A percentile compares a stretch with the other conserved stretches of the same genome.
phyloP scores from a whole-genome alignment of 2,888 invertebrate species.

The Trimorus sp. region DNA sequence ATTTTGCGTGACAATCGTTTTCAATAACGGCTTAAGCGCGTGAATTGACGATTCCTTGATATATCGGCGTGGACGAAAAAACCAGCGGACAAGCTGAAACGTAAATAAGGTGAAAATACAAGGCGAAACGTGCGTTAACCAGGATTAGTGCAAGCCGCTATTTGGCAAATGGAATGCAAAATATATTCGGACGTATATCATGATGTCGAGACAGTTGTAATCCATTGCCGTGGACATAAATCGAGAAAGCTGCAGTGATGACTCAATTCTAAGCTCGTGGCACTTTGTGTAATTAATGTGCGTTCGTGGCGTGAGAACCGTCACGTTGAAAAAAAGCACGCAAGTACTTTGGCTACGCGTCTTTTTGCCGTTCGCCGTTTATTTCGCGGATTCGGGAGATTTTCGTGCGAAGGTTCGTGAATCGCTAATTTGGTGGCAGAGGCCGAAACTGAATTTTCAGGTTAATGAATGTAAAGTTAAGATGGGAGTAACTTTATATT shows the following conservation, averaged over 20 bases:
- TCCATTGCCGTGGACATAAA: constrained; percentile 74
- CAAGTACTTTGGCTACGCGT: constrained; percentile 5
- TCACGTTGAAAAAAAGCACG: constrained; percentile 25
- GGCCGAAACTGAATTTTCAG: too few species aligned
- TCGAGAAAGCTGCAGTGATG: constrained; percentile 75
- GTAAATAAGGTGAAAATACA: constrained; percentile 71
- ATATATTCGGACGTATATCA: constrained; percentile 74
- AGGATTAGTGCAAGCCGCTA: constrained; percentile 71
- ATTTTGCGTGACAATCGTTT: constrained; percentile 17
- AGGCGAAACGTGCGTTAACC: constrained; percentile 67
- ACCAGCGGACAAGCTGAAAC: constrained; percentile 53
- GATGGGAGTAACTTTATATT: too few species aligned
- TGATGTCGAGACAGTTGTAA: constrained; percentile 73
- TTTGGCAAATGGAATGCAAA: constrained; percentile 73
- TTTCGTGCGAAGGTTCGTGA: too few species aligned
- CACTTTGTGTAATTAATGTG: constrained; percentile 74
- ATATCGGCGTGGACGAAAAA: constrained; percentile 48
- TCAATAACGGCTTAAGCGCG: constrained; percentile 25
- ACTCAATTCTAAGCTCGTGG: constrained; percentile 74
- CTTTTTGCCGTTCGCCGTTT: constrained; percentile 37
- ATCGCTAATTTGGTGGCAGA: too few species aligned
- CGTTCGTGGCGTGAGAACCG: constrained; percentile 45
- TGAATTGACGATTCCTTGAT: constrained; percentile 43
- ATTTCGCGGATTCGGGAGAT: neutral
- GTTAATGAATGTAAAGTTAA: too few species aligned